Evolutionary conservation across 1,140 invertebrate genomes (phyloP).

Genomic region (Dreissena polymorpha): DNA sequence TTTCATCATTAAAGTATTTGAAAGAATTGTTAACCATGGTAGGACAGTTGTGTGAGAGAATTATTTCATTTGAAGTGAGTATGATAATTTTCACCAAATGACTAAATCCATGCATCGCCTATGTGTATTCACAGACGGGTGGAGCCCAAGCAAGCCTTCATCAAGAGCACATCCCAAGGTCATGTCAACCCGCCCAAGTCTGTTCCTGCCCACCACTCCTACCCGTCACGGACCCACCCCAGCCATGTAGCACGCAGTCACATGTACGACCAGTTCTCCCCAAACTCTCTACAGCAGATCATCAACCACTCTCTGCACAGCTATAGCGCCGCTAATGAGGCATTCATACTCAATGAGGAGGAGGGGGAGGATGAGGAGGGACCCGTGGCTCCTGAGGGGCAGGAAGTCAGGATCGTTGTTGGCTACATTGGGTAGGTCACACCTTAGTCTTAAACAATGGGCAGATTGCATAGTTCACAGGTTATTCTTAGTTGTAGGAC

Average conservation of each 20-base stretch:
- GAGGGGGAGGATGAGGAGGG: slow-evolving; percentile 64
- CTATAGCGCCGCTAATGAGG: slow-evolving; percentile 61
- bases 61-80: no score
- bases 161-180: slow-evolving; percentile 61
- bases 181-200: slow-evolving; percentile 27
- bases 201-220: not conserved
- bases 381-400: slow-evolving; percentile 51
- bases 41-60: no score
- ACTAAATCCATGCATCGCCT: no score
- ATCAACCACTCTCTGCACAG: slow-evolving; percentile 55
- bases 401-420: slow-evolving; percentile 90
- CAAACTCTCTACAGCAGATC: slow-evolving; percentile 48
- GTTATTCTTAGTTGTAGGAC: no score
- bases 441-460: no score
- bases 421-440: slow-evolving; percentile 89
- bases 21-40: no score
- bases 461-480: no score
- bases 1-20: no score
- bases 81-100: no score
- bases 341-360: slow-evolving; percentile 64
- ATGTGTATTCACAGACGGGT: slow-evolving; percentile 45
- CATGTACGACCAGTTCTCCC: slow-evolving; percentile 49
- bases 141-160: slow-evolving; percentile 62
- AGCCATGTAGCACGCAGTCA: slow-evolving; percentile 30
- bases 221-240: slow-evolving; percentile 24